phyloP scores from a whole-genome alignment of 2,797 vertebrate species.

The Dromococcyx pavoninus region DNA sequence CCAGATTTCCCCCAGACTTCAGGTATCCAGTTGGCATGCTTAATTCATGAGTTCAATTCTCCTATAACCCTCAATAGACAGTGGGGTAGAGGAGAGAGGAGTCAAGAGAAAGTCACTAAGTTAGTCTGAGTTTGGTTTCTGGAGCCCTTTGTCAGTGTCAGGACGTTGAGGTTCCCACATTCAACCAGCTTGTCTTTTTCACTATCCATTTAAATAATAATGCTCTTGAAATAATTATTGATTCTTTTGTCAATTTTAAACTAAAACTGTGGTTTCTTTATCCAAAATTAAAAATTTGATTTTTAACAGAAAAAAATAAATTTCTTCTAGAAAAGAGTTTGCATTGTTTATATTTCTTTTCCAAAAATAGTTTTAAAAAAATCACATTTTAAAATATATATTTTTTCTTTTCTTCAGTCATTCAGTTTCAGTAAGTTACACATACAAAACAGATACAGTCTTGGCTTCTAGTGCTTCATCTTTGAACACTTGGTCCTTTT shows the following conservation, averaged over 20 bases:
- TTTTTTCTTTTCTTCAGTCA: neutral
- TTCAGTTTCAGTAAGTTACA: neutral
- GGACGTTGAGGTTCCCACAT: neutral
- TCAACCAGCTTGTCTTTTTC: neutral
- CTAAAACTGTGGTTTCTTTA: neutral
- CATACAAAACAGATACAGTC: neutral
- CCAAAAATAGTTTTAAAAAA: neutral
- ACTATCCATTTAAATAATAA: neutral
- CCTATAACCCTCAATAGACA: neutral
- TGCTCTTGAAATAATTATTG: neutral
- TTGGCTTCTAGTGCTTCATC: neutral
- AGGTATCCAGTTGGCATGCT: neutral
- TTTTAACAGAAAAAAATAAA: neutral
- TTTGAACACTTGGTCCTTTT: neutral
- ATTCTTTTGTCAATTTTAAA: neutral
- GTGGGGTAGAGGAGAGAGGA: neutral
- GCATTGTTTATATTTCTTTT: neutral
- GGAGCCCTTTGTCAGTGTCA: neutral
- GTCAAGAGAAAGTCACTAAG: neutral
- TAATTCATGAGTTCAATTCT: neutral
- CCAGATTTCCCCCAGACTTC: neutral
- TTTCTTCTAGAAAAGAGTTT: neutral
- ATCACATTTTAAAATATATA: accelerated
- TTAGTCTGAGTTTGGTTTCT: neutral
- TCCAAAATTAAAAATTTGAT: neutral